Conservation (phyloP, 1,140 invertebrate species). For the Pseudomyrmex dendroicus region DNA sequence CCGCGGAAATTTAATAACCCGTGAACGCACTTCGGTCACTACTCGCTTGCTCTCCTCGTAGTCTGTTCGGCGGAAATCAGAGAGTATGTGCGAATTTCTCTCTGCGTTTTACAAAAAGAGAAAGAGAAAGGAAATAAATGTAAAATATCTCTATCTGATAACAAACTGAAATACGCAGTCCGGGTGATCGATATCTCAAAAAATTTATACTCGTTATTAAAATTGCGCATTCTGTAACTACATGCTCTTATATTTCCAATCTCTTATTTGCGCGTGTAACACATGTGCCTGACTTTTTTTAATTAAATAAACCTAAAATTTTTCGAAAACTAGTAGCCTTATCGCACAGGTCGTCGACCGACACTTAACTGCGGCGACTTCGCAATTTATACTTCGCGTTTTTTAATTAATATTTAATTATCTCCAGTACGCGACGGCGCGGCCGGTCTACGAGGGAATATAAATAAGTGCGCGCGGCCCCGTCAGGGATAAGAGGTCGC, state of each 20-base stretch:
- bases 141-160: no score
- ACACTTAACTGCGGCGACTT: conserved; percentile 21
- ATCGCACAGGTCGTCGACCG: not conserved
- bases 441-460: conserved; percentile 57
- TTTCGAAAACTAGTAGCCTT: not conserved
- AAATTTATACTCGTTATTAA: no score
- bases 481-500: conserved; percentile 20
- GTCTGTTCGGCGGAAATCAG: conserved; percentile 7
- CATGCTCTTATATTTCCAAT: no score
- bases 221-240: no score
- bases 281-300: no score
- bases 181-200: no score
- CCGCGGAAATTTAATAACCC: conserved; percentile 77
- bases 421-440: not conserved
- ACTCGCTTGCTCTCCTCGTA: conserved; percentile 42
- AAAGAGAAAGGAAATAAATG: no score
- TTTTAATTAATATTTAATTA: conserved; percentile 74
- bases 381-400: conserved; percentile 28
- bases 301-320: no score
- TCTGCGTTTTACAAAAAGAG: no score
- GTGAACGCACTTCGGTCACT: conserved; percentile 68
- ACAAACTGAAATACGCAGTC: no score
- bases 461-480: conserved; percentile 69
- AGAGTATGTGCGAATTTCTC: not conserved
- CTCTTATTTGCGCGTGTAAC: no score